Base-by-base conservation (phyloP, 1,140 invertebrate species). In the Lepeophtheirus salmonis region DNA sequence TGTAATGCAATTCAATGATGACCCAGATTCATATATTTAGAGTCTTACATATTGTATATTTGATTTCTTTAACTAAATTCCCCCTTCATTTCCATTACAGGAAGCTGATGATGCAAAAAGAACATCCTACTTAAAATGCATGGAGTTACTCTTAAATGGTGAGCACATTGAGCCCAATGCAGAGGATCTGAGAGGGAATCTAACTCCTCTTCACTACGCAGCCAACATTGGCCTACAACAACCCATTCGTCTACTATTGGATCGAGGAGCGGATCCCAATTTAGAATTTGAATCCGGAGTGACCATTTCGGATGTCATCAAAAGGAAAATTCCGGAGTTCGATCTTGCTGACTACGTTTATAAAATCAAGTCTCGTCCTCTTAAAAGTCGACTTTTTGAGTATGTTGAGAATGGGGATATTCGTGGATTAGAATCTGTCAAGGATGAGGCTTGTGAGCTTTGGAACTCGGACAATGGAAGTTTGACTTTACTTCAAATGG, bases 391-490 rank as follows among this genome's bases (percentile, higher is more conserved):
- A 2, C 26, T 26, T 14, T 57, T 57, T 25, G 6, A 23, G 26
- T 24, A 14, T 18, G 22, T 30, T 18, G 55, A 57, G 26, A 57
- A 24, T 14, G 17, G 26, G 21, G 55, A 57, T 20, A 17, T 17
- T 2, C 16, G 26, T 17, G 10, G 17, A 1, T 18, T 57, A 1
- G 26, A 57, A 48, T 2, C 25, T n/a, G 2, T 25, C 13, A 13
- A 50, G 22, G 25, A 26, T 2, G 26, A 24, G 6, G 3, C 2
- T 3, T 26, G 13, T 2, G 25, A 55, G 14, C 17, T 50, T 17
- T 52, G 49, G 59, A 50, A 61, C 51, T 25, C 50, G 3, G 59
- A 61, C 3, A 53, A 61, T 55, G 59, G 59, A 18, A 14, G 18
- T 13, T 26, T 53, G 13, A 61, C 50, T 2, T 17, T 61, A 1